These are phyloP conservation scores for Ceryle rudis DNA, from an alignment of 2,797 vertebrate genomes.

Conservation along the genomic window DNA sequence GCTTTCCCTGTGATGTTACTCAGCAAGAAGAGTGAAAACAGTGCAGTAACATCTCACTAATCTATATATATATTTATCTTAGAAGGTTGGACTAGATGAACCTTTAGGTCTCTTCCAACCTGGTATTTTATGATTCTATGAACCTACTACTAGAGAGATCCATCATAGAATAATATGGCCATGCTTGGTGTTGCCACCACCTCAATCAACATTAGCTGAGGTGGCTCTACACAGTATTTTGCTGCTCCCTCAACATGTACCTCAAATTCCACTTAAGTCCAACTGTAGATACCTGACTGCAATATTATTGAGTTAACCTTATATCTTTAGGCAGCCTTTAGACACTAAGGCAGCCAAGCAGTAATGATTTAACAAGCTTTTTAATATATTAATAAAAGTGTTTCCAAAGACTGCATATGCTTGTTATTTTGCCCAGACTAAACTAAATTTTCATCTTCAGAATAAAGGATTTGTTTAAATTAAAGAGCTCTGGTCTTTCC, in stretches of 20 bases:
- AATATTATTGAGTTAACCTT: not conserved
- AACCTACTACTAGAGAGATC: not conserved
- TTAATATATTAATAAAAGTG: slow-evolving; percentile 27
- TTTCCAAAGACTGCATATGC: not conserved
- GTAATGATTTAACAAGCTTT: slow-evolving; percentile 29
- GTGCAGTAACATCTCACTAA: not conserved
- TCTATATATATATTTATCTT: no score
- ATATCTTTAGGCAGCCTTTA: slow-evolving; percentile 3
- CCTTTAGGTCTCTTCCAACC: no score
- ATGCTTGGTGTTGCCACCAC: not conserved
- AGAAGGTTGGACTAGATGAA: no score
- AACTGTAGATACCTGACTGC: not conserved
- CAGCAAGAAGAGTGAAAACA: slow-evolving; percentile 16
- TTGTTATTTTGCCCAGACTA: slow-evolving; percentile 49
- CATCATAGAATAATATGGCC: not conserved
- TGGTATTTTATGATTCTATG: not conserved
- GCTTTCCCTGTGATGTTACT: not conserved
- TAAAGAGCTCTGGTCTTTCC: slow-evolving; percentile 43
- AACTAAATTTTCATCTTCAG: slow-evolving; percentile 38
- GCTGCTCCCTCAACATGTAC: not conserved
- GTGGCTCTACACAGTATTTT: not conserved
- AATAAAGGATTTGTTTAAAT: slow-evolving; percentile 51
- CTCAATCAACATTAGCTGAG: not conserved
- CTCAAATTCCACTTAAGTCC: not conserved
- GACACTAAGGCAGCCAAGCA: slow-evolving; percentile 10